These are phyloP conservation scores for Brassicogethes aeneus DNA, from an alignment of 2,888 invertebrate species.

Conservation along the genomic window DNA sequence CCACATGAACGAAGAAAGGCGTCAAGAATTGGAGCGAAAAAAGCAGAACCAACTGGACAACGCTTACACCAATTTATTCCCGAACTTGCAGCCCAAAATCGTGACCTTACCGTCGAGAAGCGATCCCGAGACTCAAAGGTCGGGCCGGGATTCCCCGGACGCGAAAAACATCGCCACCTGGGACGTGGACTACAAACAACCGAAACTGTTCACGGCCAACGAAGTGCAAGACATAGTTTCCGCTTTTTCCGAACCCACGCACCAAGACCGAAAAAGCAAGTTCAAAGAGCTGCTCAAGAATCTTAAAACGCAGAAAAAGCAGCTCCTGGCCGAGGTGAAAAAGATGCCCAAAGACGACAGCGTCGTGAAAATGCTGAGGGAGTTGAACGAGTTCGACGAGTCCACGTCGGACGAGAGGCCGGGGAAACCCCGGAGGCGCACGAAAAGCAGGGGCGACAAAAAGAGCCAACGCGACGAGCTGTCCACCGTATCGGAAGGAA, in stretches of 20 bases:
- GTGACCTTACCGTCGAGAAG: slow-evolving; percentile 31
- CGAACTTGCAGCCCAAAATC: slow-evolving; percentile 24
- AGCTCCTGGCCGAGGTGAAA: slow-evolving; percentile 33
- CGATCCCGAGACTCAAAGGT: slow-evolving; percentile 5
- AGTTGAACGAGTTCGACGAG: slow-evolving; percentile 18
- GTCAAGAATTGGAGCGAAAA: slow-evolving; percentile 37
- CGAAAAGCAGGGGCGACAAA: slow-evolving; percentile 6
- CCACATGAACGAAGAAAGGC: slow-evolving; percentile 40
- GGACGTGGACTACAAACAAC: slow-evolving; percentile 20
- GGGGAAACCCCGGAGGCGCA: slow-evolving; percentile 9
- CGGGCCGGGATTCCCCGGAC: slow-evolving; percentile 7
- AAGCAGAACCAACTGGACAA: slow-evolving; percentile 46
- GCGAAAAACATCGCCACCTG: slow-evolving; percentile 17
- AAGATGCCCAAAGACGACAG: slow-evolving; percentile 30
- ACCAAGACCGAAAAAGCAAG: slow-evolving; percentile 22
- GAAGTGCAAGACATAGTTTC: slow-evolving; percentile 26
- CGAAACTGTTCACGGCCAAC: slow-evolving; percentile 22
- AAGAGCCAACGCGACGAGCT: too few relatives aligned
- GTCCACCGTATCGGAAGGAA: background rate
- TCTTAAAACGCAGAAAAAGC: slow-evolving; percentile 35
- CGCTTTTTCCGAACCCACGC: slow-evolving; percentile 13
- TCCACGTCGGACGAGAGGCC: slow-evolving; percentile 14
- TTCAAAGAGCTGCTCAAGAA: slow-evolving; percentile 33
- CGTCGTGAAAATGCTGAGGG: slow-evolving; percentile 16
- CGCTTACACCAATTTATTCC: slow-evolving; percentile 40